Percentiles rank a stretch among this genome's conserved stretches.
Conservation (phyloP, 53 echinoderm and acorn worm genomes). For the Temnopleurus reevesii region DNA sequence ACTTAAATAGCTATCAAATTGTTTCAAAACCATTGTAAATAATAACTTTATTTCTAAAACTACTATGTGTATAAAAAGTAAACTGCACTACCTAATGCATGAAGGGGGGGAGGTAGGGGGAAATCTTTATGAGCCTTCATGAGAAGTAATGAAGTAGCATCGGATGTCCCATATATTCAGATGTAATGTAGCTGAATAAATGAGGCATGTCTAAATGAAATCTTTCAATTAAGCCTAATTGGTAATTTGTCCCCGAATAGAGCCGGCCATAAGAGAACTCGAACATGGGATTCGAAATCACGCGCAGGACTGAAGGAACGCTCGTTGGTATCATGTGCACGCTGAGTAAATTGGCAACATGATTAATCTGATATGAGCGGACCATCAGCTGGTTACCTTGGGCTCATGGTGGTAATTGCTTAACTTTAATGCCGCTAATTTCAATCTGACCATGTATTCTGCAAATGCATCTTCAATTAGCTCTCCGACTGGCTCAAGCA, state of each 20-base stretch:
- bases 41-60: no score
- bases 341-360: conserved; percentile 21
- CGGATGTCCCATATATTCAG: background rate
- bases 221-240: conserved; percentile 35
- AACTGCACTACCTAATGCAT: background rate
- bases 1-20: no score
- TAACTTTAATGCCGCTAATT: conserved; percentile 33
- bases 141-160: background rate
- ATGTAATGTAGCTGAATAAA: background rate
- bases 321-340: conserved; percentile 6
- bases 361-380: conserved; percentile 31
- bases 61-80: background rate
- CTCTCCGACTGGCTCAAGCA: conserved; percentile 7
- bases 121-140: background rate
- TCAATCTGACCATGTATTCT: conserved; percentile 38
- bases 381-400: conserved; percentile 47
- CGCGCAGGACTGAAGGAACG: conserved; percentile 26
- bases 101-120: background rate
- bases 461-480: conserved; percentile 55
- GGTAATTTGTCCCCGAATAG: conserved; percentile 28
- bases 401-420: conserved; percentile 27
- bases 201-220: conserved; percentile 35
- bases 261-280: background rate
- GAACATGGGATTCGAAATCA: background rate
- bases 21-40: no score